phyloP scores from a whole-genome alignment of 2,113 vertebrate species.

The Ailuropoda melanoleuca region DNA sequence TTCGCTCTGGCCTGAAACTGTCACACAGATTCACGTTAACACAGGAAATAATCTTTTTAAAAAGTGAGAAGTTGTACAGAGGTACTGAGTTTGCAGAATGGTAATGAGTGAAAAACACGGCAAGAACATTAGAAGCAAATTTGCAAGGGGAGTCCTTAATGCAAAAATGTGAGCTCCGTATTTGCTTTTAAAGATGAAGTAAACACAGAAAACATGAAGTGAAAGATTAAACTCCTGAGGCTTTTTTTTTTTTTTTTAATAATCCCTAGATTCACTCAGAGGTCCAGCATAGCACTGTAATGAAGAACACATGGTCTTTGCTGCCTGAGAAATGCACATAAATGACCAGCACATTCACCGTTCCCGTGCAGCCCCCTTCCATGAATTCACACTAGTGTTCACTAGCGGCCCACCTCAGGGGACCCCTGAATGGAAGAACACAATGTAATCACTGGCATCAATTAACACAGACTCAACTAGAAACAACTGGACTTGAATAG shows the following conservation, averaged over 20 bases:
- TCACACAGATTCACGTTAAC: background rate
- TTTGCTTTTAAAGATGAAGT: background rate
- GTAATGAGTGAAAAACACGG: background rate
- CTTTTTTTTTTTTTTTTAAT: background rate
- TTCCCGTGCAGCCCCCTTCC: background rate
- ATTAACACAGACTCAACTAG: background rate
- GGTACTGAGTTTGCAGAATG: background rate
- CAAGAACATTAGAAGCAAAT: background rate
- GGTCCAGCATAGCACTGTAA: conserved; percentile 27
- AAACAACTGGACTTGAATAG: background rate
- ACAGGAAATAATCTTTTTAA: background rate
- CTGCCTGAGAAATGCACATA: conserved; percentile 45
- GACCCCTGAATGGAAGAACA: background rate
- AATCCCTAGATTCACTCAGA: background rate
- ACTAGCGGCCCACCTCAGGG: background rate
- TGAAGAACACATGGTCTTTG: conserved; percentile 58
- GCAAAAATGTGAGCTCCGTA: background rate
- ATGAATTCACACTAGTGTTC: background rate
- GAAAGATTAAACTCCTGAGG: background rate
- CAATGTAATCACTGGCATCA: background rate
- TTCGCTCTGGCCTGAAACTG: background rate
- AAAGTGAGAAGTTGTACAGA: background rate
- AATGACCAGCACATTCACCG: background rate
- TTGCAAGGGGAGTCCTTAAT: background rate
- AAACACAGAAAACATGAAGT: background rate